phyloP scores from a whole-genome alignment of 2,113 vertebrate species.

The Odontophorus gujanensis region DNA sequence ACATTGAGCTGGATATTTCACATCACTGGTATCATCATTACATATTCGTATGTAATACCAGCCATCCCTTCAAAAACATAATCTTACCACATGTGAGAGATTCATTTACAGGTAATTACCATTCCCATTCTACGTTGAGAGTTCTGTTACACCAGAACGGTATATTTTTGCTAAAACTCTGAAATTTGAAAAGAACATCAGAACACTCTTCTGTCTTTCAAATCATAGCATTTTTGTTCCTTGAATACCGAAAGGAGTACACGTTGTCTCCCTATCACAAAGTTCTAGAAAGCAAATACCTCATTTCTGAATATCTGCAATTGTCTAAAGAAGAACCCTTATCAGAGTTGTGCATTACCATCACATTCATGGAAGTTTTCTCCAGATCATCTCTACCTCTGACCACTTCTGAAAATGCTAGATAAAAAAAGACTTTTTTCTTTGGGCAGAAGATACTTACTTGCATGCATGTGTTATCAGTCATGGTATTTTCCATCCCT shows the following conservation, averaged over 20 bases:
- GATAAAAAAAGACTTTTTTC: background rate
- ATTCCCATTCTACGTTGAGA: background rate
- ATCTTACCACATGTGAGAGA: background rate
- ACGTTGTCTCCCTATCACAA: background rate
- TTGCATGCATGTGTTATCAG: background rate
- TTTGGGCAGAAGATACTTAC: background rate
- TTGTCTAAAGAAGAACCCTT: background rate
- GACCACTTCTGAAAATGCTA: background rate
- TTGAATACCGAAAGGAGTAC: background rate
- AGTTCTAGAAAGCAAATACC: background rate
- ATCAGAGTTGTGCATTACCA: background rate
- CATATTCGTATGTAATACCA: background rate
- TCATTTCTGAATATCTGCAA: background rate
- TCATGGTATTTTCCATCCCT: rapidly evolving
- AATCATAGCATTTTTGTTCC: background rate
- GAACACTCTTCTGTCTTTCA: background rate
- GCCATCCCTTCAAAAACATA: background rate
- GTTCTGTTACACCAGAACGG: background rate
- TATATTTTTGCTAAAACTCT: background rate
- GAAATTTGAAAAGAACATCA: background rate
- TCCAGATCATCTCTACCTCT: background rate
- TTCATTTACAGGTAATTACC: background rate
- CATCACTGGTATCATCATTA: background rate
- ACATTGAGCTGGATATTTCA: background rate
- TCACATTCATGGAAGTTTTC: rapidly evolving